These are phyloP conservation scores for Beroe forskalii DNA, from an alignment of 37 sponge, comb jelly and placozoan genomes.

Conservation along the genomic window DNA sequence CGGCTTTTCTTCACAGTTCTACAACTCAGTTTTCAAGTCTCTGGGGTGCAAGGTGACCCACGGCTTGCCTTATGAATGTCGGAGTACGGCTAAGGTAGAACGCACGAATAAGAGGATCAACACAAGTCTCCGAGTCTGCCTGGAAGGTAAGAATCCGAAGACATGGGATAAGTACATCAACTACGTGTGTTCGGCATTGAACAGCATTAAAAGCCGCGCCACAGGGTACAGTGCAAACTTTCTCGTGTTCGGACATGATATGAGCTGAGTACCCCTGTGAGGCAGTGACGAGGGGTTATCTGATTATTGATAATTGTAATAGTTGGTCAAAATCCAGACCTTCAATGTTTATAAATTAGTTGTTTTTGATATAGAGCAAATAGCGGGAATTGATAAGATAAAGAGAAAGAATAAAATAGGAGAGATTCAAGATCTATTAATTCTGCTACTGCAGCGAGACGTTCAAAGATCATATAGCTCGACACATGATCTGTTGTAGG, in stretches of 20 bases:
- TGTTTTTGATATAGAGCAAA: too few species aligned
- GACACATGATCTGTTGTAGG: too few species aligned
- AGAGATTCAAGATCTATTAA: too few species aligned
- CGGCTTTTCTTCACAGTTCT: background rate
- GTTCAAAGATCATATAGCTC: too few species aligned
- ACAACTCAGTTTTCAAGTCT: background rate
- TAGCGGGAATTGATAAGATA: too few species aligned
- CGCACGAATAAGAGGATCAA: background rate
- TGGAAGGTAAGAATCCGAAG: background rate
- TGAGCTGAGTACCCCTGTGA: background rate
- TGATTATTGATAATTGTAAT: too few species aligned
- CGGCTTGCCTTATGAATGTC: background rate
- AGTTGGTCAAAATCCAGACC: too few species aligned
- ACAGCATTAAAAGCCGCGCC: background rate
- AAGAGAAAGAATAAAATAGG: too few species aligned
- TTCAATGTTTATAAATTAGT: too few species aligned
- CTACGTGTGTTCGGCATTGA: background rate
- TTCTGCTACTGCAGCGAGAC: too few species aligned
- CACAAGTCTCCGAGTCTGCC: background rate
- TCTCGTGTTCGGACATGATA: constrained; percentile 1
- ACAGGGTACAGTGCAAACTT: background rate
- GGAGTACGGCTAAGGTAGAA: background rate
- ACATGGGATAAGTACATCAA: background rate
- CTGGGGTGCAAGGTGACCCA: background rate
- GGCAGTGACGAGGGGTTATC: too few species aligned